These are phyloP conservation scores for Orthonychiurus folsomi DNA, from an alignment of 2,888 invertebrate genomes.

Conservation along the genomic window DNA sequence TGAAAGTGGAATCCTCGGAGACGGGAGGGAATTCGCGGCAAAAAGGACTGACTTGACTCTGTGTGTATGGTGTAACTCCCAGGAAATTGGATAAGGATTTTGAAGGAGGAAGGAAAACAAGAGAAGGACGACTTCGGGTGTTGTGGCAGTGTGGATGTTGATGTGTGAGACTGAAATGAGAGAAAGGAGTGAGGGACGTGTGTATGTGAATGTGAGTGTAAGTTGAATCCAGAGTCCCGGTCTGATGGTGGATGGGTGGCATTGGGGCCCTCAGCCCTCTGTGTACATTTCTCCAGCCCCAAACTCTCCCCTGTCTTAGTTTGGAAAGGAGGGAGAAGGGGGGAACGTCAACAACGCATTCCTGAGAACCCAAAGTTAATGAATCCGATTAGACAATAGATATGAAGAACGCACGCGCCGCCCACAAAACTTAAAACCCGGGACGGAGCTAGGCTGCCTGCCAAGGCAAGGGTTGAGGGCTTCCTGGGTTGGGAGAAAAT, in stretches of 20 bases:
- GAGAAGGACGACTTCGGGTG: slow-evolving; percentile 12
- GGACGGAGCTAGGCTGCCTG: too few relatives aligned
- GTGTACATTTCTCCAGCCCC: too few relatives aligned
- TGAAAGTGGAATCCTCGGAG: too few relatives aligned
- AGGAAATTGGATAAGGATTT: neutral
- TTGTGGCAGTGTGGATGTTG: slow-evolving; percentile 2
- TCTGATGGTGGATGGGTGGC: too few relatives aligned
- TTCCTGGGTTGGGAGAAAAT: too few relatives aligned
- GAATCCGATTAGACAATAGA: slow-evolving; percentile 51
- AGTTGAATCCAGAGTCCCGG: slow-evolving; percentile 13
- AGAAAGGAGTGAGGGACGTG: slow-evolving; percentile 11
- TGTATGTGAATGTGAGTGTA: slow-evolving; percentile 11
- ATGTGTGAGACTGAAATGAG: slow-evolving; percentile 6
- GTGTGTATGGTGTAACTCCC: too few relatives aligned
- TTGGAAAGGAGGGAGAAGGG: slow-evolving; percentile 13
- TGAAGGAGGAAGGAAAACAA: neutral
- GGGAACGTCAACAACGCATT: slow-evolving; percentile 37
- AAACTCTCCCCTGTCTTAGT: too few relatives aligned
- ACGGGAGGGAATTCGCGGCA: too few relatives aligned
- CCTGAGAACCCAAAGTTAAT: slow-evolving; percentile 50
- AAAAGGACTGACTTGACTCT: neutral
- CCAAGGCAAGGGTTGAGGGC: too few relatives aligned
- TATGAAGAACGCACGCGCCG: slow-evolving; percentile 32
- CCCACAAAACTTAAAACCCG: slow-evolving; percentile 7
- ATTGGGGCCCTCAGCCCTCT: too few relatives aligned